phyloP scores from a whole-genome alignment of 2,797 vertebrate species.

The Phrynocephalus vlangalii region DNA sequence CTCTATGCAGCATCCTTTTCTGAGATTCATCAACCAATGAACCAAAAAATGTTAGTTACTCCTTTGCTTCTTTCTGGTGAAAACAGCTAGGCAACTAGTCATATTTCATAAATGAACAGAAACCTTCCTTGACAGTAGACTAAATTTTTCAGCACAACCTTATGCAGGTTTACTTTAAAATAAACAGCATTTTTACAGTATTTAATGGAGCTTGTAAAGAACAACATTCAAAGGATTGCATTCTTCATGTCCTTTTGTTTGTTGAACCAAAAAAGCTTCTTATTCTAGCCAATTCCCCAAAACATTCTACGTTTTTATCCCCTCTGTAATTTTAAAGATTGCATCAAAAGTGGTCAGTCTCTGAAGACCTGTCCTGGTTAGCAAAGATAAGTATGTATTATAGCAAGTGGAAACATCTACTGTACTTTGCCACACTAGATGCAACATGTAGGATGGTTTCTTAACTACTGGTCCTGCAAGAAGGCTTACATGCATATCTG shows the following conservation, averaged over 20 bases:
- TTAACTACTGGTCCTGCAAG: not conserved
- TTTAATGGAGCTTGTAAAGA: not conserved
- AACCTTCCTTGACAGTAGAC: not conserved
- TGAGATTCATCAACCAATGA: not conserved
- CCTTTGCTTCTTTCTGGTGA: not conserved
- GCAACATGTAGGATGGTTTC: not conserved
- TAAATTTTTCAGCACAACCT: not conserved
- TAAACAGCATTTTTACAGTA: no score
- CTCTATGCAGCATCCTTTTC: not conserved
- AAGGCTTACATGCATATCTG: slow-evolving; percentile 14
- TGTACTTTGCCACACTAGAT: slow-evolving; percentile 41
- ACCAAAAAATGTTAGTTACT: not conserved
- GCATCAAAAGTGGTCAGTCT: slow-evolving; percentile 8
- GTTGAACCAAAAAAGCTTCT: not conserved
- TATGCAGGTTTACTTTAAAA: not conserved
- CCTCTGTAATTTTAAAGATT: not conserved
- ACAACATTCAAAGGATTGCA: not conserved
- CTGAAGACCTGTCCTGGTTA: not conserved
- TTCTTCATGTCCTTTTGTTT: not conserved
- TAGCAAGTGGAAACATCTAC: slow-evolving; percentile 11
- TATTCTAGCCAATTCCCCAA: slow-evolving; percentile 22
- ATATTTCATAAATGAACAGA: not conserved
- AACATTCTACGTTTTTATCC: slow-evolving; percentile 19
- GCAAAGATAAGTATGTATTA: not conserved
- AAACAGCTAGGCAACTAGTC: not conserved